These are phyloP conservation scores for Struthidea cinerea DNA, from an alignment of 2,113 vertebrate species.

Conservation along the genomic window DNA sequence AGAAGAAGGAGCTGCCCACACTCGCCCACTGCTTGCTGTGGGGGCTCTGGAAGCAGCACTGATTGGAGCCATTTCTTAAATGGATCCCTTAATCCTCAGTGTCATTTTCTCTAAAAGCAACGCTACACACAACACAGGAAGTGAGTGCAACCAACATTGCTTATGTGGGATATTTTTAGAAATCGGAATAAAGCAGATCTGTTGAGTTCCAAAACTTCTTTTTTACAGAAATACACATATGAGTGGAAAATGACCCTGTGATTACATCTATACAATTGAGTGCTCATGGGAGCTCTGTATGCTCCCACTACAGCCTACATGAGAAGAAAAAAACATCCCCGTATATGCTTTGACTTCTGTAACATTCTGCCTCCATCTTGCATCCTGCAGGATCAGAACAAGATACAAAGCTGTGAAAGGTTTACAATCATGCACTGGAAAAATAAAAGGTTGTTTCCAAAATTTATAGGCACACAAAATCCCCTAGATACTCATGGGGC, in stretches of 20 bases:
- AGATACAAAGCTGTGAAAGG: background rate
- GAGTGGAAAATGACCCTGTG: background rate
- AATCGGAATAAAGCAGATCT: background rate
- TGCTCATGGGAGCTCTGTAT: background rate
- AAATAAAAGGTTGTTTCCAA: background rate
- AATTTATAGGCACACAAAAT: background rate
- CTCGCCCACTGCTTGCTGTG: rapidly evolving
- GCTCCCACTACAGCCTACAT: background rate
- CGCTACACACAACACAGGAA: background rate
- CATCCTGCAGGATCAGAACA: background rate
- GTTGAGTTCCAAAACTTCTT: background rate
- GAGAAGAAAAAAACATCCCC: background rate
- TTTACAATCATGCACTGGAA: background rate
- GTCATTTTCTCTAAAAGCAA: background rate
- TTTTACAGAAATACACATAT: background rate
- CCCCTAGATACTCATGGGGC: background rate
- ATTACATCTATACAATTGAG: background rate
- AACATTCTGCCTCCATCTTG: background rate
- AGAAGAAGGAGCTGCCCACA: background rate
- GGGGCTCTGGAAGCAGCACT: background rate
- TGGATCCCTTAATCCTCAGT: background rate
- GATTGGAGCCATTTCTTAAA: background rate
- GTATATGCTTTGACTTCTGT: background rate
- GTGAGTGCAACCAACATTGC: background rate
- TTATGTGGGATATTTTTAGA: background rate